Evolutionary conservation across 2,888 invertebrate species (phyloP).

Genomic region (Hirtodrosophila trivittata): DNA sequence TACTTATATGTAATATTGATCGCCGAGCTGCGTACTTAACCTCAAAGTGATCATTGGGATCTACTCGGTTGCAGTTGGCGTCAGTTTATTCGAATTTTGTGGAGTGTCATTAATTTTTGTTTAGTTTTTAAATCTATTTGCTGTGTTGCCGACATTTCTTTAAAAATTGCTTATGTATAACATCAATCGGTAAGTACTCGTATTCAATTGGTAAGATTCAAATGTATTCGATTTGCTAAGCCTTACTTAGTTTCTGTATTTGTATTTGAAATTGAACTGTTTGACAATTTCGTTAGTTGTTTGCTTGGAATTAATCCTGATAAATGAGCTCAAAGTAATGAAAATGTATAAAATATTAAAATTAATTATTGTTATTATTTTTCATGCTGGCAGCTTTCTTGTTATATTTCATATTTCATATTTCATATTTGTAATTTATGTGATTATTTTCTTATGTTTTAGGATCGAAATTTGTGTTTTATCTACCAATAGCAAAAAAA

Average conservation of each 20-base stretch:
- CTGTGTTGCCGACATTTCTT: conserved; percentile 28
- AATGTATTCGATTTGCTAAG: conserved; percentile 44
- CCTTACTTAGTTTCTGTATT: conserved; percentile 34
- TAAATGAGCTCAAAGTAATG: conserved; percentile 64
- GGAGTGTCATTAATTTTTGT: too few species aligned
- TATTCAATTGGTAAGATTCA: conserved; percentile 41
- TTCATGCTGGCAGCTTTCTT: conserved; percentile 69
- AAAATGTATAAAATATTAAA: conserved; percentile 69
- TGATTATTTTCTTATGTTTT: conserved; percentile 37
- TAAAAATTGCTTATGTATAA: conserved; percentile 70
- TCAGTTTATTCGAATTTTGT: too few species aligned
- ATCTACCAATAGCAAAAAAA: conserved; percentile 3
- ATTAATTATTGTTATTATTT: conserved; percentile 75
- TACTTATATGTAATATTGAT: conserved; percentile 40
- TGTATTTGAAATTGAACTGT: neutral
- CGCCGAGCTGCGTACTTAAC: conserved; percentile 6
- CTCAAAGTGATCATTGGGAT: too few species aligned
- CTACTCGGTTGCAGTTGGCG: too few species aligned
- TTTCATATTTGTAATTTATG: too few species aligned
- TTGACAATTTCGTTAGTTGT: conserved; percentile 21
- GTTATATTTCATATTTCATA: conserved; percentile 39
- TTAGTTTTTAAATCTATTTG: conserved; percentile 8
- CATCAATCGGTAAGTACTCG: conserved; percentile 38
- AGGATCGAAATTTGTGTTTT: conserved; percentile 51
- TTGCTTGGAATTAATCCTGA: conserved; percentile 38